phyloP scores from a whole-genome alignment of 2,113 vertebrate genomes.

The Crotalus viridis region DNA sequence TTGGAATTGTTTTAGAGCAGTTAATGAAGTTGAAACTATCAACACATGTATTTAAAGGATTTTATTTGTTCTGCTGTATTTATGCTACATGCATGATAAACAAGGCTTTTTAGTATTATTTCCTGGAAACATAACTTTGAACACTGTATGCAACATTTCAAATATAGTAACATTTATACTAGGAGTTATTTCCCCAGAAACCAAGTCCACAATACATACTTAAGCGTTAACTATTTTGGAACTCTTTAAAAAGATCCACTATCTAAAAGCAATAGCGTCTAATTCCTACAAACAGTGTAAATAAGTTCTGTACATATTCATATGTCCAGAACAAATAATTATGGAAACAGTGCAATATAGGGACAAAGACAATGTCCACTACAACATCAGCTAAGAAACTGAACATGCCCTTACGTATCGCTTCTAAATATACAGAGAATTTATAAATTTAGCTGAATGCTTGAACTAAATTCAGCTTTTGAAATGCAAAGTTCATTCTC shows the following conservation, averaged over 20 bases:
- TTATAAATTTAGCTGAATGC: background rate
- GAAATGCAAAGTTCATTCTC: background rate
- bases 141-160: background rate
- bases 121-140: background rate
- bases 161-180: background rate
- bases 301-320: background rate
- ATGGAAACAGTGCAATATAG: background rate
- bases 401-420: background rate
- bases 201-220: background rate
- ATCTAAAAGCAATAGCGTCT: background rate
- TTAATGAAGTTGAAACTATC: background rate
- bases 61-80: background rate
- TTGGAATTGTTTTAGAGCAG: background rate
- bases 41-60: background rate
- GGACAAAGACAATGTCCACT: background rate
- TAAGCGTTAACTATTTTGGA: background rate
- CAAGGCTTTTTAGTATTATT: background rate
- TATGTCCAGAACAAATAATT: background rate
- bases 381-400: background rate
- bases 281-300: background rate
- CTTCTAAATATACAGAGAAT: constrained; percentile 10
- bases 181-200: background rate
- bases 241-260: background rate
- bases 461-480: background rate
- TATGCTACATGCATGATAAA: background rate